Evolutionary conservation across 2,888 invertebrate species (phyloP).

Genomic region (Timema cristinae): DNA sequence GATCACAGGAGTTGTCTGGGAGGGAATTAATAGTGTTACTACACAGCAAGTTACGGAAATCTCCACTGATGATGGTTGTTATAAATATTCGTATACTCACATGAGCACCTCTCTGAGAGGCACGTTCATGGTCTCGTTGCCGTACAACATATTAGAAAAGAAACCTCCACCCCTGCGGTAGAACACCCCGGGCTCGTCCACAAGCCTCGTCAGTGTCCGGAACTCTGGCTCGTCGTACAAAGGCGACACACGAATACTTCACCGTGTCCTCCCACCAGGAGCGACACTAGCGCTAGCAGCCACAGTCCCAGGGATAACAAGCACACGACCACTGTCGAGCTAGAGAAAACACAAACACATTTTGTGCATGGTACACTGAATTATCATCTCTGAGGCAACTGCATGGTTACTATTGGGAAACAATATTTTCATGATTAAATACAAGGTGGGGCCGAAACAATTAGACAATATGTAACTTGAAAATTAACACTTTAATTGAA

Average conservation of each 20-base stretch:
- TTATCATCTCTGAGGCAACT: no score
- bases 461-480: no score
- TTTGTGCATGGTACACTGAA: no score
- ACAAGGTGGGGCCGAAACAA: no score
- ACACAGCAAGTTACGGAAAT: no score
- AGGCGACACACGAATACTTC: constrained; percentile 69
- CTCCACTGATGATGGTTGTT: no score
- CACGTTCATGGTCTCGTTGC: constrained; percentile 53
- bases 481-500: no score
- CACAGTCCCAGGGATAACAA: constrained; percentile 57
- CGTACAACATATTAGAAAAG: constrained; percentile 53
- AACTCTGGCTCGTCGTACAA: constrained; percentile 65
- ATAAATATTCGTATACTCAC: constrained; percentile 38
- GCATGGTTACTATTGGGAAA: no score
- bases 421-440: no score
- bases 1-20: constrained; percentile 48
- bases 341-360: constrained; percentile 35
- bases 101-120: constrained; percentile 52
- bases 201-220: constrained; percentile 57
- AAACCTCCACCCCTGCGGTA: constrained; percentile 48
- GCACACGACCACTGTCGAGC: constrained; percentile 55
- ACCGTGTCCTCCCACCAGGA: constrained; percentile 61
- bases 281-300: constrained; percentile 53
- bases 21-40: constrained; percentile 34
- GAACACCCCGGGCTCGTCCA: constrained; percentile 63